These are phyloP conservation scores for Chaenodraco wilsoni DNA, from an alignment of 2,797 vertebrate genomes.

Conservation along the genomic window DNA sequence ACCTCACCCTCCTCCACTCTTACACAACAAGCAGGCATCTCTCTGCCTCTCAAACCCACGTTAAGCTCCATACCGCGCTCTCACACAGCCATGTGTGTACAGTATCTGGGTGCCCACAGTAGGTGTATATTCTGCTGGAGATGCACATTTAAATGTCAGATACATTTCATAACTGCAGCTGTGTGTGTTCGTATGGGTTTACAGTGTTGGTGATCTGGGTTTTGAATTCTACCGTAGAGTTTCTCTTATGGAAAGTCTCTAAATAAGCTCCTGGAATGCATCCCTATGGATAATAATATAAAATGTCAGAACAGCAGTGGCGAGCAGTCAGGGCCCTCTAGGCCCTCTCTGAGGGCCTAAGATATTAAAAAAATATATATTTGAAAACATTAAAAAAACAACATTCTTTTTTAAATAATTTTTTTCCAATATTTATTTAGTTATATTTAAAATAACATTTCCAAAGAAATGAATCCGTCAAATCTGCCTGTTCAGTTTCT, in stretches of 20 bases:
- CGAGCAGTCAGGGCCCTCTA: no score
- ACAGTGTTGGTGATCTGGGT: neutral
- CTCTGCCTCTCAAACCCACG: constrained; percentile 61
- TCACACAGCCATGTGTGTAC: constrained; percentile 12
- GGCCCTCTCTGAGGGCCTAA: no score
- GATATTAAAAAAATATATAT: no score
- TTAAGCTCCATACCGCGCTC: constrained; percentile 17
- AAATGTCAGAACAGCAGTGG: constrained; percentile 15
- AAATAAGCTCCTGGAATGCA: constrained; percentile 15
- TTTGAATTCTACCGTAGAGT: constrained; percentile 7
- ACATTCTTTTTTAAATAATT: no score
- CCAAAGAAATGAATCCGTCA: no score
- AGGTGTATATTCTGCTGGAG: constrained; percentile 41
- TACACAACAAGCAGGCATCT: constrained; percentile 54
- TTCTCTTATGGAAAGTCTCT: constrained; percentile 7
- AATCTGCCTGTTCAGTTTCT: no score
- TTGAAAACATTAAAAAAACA: no score
- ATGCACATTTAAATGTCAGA: constrained; percentile 51
- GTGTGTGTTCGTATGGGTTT: neutral
- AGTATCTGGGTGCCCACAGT: constrained; percentile 29
- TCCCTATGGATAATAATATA: constrained; percentile 13
- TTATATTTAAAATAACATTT: no score
- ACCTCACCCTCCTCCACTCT: constrained; percentile 62
- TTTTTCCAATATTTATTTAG: no score
- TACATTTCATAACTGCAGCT: constrained; percentile 27